phyloP scores from a whole-genome alignment of 2,888 invertebrate species.

The Vesta saturnalis region DNA sequence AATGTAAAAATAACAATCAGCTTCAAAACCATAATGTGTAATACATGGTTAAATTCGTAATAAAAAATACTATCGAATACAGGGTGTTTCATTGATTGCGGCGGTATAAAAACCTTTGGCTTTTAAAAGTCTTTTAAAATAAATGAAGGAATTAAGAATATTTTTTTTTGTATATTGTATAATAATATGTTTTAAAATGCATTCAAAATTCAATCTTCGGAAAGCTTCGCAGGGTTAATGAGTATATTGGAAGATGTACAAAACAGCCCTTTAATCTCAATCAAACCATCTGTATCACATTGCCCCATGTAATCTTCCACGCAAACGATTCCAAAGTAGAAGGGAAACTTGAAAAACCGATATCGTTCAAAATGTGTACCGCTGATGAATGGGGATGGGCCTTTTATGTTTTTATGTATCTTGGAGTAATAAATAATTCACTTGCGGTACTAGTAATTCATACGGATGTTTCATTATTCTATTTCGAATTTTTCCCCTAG shows the following conservation, averaged over 20 bases:
- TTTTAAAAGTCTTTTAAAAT: too few relatives aligned
- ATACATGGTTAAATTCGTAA: too few relatives aligned
- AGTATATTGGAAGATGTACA: background rate
- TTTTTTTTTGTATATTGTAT: too few relatives aligned
- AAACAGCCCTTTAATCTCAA: background rate
- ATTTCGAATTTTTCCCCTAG: background rate
- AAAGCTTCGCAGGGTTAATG: too few relatives aligned
- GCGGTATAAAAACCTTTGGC: too few relatives aligned
- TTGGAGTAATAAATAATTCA: slow-evolving; percentile 1
- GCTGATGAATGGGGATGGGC: background rate
- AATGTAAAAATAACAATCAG: too few relatives aligned
- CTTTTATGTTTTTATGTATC: slow-evolving; percentile 1
- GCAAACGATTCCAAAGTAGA: background rate
- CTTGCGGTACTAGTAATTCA: background rate
- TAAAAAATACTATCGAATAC: too few relatives aligned
- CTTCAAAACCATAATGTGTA: too few relatives aligned
- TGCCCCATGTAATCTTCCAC: background rate
- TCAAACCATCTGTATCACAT: background rate
- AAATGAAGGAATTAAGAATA: too few relatives aligned
- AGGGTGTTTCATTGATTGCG: too few relatives aligned
- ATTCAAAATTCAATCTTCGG: too few relatives aligned
- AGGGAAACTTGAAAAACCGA: background rate
- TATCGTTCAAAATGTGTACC: background rate
- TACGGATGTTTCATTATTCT: background rate
- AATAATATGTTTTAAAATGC: too few relatives aligned